Base-by-base conservation (phyloP, 37 sponge, comb jelly and placozoan genomes). In the Ephydatia muelleri region DNA sequence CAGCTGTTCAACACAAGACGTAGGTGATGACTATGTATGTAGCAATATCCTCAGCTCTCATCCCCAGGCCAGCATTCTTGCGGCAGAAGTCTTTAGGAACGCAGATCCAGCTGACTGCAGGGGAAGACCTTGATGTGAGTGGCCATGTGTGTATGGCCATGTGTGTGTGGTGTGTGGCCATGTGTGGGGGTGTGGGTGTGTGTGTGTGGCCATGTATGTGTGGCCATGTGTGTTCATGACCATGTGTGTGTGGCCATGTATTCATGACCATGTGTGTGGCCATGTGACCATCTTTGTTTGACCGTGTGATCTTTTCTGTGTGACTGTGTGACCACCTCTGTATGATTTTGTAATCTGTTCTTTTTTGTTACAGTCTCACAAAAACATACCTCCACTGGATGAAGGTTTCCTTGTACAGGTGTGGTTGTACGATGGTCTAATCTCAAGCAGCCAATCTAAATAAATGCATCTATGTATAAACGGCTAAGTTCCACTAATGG, bases 371-470 rank as follows among this genome's bases (percentile, higher is more conserved):
- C 48, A 88, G 88, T 35, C 31, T 34, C 70, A 73, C 49, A 90
- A 94, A 70, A 81, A 32, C 38, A 31, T 40, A 8, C 91, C 91
- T 30, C 43, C 71, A 0, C 72, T 94, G 36, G 86, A 81, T 23
- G 67, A 94, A 77, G 94, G 91, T 29, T 90, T 88, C 65, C 72
- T 91, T 11, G 85, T 65, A 39, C 87, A 91, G 84, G 91, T 94
- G 78, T 23, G 25, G 47, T 43, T 11, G 47, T 43, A 43, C n/a
- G n/a, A n/a, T n/a, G n/a, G n/a, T n/a, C n/a, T n/a, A n/a, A n/a
- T n/a, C n/a, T n/a, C n/a, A n/a, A n/a, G n/a, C n/a, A n/a, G n/a
- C n/a, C n/a, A n/a, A n/a, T n/a, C n/a, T n/a, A n/a, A n/a, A n/a
- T n/a, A n/a, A n/a, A n/a, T n/a, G n/a, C n/a, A n/a, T n/a, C n/a